phyloP scores from a whole-genome alignment of 1,140 invertebrate species.

The Nebria ingens region DNA sequence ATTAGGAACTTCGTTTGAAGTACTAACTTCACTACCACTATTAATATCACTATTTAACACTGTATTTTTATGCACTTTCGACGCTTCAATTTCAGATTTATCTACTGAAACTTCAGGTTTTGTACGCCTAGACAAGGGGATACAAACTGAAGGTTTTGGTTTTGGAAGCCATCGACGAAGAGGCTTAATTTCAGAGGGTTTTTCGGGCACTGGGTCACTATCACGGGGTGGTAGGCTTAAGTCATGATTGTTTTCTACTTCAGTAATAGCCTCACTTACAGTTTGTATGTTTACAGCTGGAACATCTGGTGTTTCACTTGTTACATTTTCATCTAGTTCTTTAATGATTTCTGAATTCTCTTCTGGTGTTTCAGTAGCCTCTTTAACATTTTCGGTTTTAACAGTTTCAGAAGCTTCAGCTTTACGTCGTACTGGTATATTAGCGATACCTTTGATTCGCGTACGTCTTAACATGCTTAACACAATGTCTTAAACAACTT shows the following conservation, averaged over 20 bases:
- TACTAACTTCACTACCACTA: no score
- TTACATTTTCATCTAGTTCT: slow-evolving; percentile 6
- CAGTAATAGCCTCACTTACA: neutral
- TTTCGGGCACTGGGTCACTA: no score
- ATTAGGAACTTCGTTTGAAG: no score
- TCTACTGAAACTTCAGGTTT: no score
- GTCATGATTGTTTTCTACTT: neutral
- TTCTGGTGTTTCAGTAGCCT: neutral
- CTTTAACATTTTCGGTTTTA: slow-evolving; percentile 7
- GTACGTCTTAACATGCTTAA: slow-evolving; percentile 25
- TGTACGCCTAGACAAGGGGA: neutral
- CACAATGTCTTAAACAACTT: no score
- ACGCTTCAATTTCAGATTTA: no score
- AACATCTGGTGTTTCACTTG: slow-evolving; percentile 10
- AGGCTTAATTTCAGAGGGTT: neutral
- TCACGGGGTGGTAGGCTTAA: neutral
- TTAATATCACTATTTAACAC: no score
- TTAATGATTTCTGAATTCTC: slow-evolving; percentile 1
- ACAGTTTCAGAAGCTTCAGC: neutral
- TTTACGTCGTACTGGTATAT: slow-evolving; percentile 30
- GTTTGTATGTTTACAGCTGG: slow-evolving; percentile 4
- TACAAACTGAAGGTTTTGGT: neutral
- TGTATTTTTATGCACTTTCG: no score
- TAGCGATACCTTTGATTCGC: slow-evolving; percentile 31
- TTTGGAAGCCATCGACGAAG: neutral